Evolutionary conservation across 1,140 invertebrate genomes (phyloP).

Genomic region (Drosophila oshimai): DNA sequence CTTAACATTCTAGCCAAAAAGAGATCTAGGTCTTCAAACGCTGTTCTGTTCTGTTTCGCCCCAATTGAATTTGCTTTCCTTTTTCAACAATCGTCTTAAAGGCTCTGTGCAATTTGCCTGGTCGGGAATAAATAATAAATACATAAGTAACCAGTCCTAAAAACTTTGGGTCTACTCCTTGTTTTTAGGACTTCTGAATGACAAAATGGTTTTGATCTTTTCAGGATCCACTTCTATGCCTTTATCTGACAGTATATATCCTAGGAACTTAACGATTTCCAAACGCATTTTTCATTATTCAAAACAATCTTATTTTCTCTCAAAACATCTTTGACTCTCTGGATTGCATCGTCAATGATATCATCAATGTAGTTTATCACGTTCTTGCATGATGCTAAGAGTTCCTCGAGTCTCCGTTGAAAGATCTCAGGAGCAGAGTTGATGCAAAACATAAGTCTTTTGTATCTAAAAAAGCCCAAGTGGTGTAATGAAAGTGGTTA

Average conservation of each 20-base stretch:
- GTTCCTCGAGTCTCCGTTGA: neutral
- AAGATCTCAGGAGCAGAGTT: no score
- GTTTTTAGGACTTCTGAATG: conserved; percentile 8
- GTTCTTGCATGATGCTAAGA: neutral
- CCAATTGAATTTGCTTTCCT: conserved; percentile 9
- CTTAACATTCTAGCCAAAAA: neutral
- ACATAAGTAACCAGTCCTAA: conserved; percentile 66
- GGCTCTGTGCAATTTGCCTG: neutral
- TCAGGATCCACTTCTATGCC: no score
- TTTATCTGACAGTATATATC: no score
- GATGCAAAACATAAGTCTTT: conserved; percentile 2
- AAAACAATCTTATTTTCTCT: conserved; percentile 9
- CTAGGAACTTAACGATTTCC: no score
- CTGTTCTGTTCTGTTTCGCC: neutral
- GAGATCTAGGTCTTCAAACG: neutral
- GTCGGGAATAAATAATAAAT: conserved; percentile 61
- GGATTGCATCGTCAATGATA: conserved; percentile 58
- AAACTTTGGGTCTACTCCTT: conserved; percentile 61
- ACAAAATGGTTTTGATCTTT: conserved; percentile 10
- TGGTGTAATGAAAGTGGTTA: neutral
- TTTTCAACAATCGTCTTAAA: conserved; percentile 3
- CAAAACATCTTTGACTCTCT: conserved; percentile 48
- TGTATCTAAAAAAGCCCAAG: conserved; percentile 1
- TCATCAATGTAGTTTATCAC: conserved; percentile 63
- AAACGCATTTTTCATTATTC: no score